A percentile compares a stretch with the other conserved stretches of the same genome.
phyloP scores from a whole-genome alignment of 2,888 invertebrate genomes.

The Rhagium mordax region DNA sequence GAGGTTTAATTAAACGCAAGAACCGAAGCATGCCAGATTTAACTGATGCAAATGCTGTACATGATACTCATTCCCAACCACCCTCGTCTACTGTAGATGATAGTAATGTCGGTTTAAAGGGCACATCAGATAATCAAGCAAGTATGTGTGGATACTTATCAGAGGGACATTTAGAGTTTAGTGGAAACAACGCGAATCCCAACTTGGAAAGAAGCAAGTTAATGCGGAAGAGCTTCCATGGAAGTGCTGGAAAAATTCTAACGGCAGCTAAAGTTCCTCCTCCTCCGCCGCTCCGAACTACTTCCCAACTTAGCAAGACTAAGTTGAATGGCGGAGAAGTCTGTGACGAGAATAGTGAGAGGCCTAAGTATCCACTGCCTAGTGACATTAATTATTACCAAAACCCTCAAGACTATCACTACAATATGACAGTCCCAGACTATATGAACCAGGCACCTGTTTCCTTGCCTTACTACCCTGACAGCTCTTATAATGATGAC shows the following conservation, averaged over 20 bases:
- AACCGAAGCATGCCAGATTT: conserved; percentile 94
- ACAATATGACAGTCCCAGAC: conserved; percentile 4
- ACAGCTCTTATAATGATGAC: conserved; percentile 53
- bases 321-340: conserved; percentile 76
- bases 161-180: conserved; percentile 89
- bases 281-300: conserved; percentile 88
- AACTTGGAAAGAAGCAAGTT: conserved; percentile 89
- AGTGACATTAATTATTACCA: conserved; percentile 57
- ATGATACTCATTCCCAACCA: conserved; percentile 64
- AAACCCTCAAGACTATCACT: conserved; percentile 65
- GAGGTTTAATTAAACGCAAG: conserved; percentile 89
- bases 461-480: conserved; percentile 60
- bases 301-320: conserved; percentile 85
- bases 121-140: conserved; percentile 71
- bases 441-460: conserved; percentile 52
- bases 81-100: conserved; percentile 80
- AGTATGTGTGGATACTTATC: conserved; percentile 86
- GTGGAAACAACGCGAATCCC: conserved; percentile 79
- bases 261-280: conserved; percentile 89
- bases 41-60: conserved; percentile 82
- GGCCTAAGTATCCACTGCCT: conserved; percentile 70
- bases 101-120: conserved; percentile 80
- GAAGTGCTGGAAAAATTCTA: conserved; percentile 85
- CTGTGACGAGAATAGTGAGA: conserved; percentile 69
- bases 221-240: conserved; percentile 92